Evolutionary conservation across 2,113 vertebrate genomes (phyloP), one percentile per base, ranked within the genome.

Genomic region (Ornithorhynchus anatinus): DNA sequence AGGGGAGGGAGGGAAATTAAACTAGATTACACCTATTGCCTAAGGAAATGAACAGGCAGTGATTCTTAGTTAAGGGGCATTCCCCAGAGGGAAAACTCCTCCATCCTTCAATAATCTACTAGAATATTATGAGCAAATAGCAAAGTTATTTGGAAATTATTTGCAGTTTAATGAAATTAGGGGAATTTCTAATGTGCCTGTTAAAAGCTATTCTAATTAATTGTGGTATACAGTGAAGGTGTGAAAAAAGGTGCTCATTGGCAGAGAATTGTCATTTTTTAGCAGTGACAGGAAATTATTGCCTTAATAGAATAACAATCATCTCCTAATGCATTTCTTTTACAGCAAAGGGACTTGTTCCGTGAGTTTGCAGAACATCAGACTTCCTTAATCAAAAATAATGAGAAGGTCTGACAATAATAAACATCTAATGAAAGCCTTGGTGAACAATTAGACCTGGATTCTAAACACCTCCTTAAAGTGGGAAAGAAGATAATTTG

Each of bases 1-100:
- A n/a, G n/a, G n/a, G n/a, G n/a, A n/a, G n/a, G n/a, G n/a, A n/a
- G n/a, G n/a, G n/a, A n/a, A n/a, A n/a, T n/a, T n/a, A n/a, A n/a
- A n/a, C n/a, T n/a, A n/a, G n/a, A n/a, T n/a, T n/a, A n/a, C n/a
- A n/a, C n/a, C 36, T 72, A 25, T 4, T 43, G 25, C 15, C 11
- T 56, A 51, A 77, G 61, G 54, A 69, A 71, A 58, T 14, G 43
- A 47, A n/a, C 31, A 35, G 69, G 52, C 2, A 60, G 63, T 58
- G 17, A 54, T 43, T 69, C 48, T 6, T 48, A 54, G 20, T 35
- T 79, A 71, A 57, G 71, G 69, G 36, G 61, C 59, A 35, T 50
- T n/a, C n/a, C n/a, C n/a, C n/a, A n/a, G n/a, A n/a, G n/a, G n/a
- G n/a, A n/a, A n/a, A n/a, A n/a, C n/a, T n/a, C n/a, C n/a, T n/a